Conservation (phyloP, 2,113 vertebrate genomes). For the Cavia porcellus region DNA sequence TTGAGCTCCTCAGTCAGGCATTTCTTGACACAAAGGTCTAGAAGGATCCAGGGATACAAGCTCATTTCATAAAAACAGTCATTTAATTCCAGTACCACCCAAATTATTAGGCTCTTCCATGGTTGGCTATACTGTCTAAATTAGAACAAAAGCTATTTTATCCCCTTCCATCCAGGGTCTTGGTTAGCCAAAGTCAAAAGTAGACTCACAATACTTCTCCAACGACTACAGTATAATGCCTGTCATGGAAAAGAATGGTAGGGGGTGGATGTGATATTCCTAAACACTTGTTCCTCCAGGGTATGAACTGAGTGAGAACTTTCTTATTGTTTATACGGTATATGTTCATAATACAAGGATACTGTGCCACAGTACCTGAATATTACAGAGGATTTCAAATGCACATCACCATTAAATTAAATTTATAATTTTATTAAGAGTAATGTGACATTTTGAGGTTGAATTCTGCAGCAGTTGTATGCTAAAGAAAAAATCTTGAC, state of each 20-base stretch:
- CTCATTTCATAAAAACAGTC: neutral
- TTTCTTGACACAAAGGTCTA: neutral
- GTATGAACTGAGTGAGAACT: neutral
- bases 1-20: neutral
- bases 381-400: slow-evolving; percentile 30
- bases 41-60: neutral
- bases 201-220: neutral
- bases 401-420: neutral
- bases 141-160: neutral
- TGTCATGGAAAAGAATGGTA: neutral
- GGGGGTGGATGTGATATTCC: too few species aligned
- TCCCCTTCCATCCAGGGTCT: neutral
- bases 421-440: slow-evolving; percentile 43
- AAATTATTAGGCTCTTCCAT: neutral
- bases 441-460: neutral
- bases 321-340: neutral
- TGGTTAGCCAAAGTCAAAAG: neutral
- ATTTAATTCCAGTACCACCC: neutral
- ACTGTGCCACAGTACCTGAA: neutral
- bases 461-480: slow-evolving; percentile 8
- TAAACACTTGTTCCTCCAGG: neutral
- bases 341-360: neutral
- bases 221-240: neutral
- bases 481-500: neutral
- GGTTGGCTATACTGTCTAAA: neutral